Evolutionary conservation across 1,140 invertebrate genomes (phyloP), one percentile per base, ranked within the genome.

Genomic region (Steinernema feltiae): DNA sequence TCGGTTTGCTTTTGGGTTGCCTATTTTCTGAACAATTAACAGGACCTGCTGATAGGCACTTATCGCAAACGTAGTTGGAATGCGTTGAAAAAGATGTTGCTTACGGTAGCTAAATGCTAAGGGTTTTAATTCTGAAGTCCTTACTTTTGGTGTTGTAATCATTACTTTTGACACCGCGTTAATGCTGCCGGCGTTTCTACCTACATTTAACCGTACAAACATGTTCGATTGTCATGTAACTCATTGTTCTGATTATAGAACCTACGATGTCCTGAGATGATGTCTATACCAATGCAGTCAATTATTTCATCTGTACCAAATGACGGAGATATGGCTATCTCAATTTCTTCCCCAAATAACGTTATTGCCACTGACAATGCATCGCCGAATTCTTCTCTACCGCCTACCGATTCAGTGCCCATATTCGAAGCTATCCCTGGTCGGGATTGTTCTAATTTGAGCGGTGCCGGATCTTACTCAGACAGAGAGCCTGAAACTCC

Each of bases 401-500:
- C 41, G 7, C 41, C 41, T n/a, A n/a, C n/a, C 7, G 41, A 46
- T 7, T 46, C 41, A n/a, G 41, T n/a, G 7, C 41, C 7, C n/a
- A 7, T 46, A 7, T 46, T 12, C 41, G 41, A 46, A 7, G 41
- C n/a, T 7, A 46, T 12, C 41, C 41, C 7, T 12, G 41, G 7
- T 7, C 41, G 41, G n/a, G 78, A 79, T 21, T 35, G 41, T 0
- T 73, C 71, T 71, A 79, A 79, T 73, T 75, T 79, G 17, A 69
- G 46, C 17, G 69, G 72, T 1, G 74, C 74, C 0, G 78, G 78
- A 21, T 53, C 32, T 69, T 76, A 71, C 3, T 78, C 75, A 15
- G 78, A 79, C 70, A 30, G 75, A 24, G 78, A 79, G 46, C 78
- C 74, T 12, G 78, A 79, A 27, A 79, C 78, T 0, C 78, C 78